Conservation (phyloP, 2,113 vertebrate species). For the Platichthys stellatus region DNA sequence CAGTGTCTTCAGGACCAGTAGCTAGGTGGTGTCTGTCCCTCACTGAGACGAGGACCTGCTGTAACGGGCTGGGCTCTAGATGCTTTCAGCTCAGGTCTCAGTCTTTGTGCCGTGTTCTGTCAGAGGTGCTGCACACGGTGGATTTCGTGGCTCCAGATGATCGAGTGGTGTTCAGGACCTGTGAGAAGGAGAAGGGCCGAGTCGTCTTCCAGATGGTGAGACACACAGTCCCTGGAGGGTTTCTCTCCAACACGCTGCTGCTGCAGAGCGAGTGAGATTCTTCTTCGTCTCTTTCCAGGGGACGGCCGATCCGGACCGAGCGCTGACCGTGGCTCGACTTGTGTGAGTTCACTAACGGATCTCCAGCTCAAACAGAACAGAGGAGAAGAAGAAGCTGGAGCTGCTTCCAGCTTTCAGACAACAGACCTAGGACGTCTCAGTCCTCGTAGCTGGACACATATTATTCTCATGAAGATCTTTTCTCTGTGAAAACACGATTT, state of each 20-base stretch:
- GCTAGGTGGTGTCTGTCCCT: no score
- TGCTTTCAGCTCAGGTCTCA: neutral
- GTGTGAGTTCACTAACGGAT: slow-evolving; percentile 86
- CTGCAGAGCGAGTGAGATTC: neutral
- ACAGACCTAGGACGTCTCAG: no score
- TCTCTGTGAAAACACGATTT: no score
- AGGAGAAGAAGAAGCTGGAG: no score
- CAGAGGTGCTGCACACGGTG: slow-evolving; percentile 91
- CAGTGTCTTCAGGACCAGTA: no score
- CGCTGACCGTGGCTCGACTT: slow-evolving; percentile 90
- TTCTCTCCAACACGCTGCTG: no score
- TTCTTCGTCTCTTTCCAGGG: slow-evolving; percentile 81
- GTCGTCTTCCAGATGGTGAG: slow-evolving; percentile 98
- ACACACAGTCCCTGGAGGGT: neutral
- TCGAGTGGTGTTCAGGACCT: slow-evolving; percentile 94
- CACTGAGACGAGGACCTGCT: no score
- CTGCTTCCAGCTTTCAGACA: no score
- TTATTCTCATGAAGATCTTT: no score
- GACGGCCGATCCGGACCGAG: slow-evolving; percentile 92
- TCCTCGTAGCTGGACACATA: no score
- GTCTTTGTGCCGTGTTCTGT: neutral
- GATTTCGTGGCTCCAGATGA: slow-evolving; percentile 95
- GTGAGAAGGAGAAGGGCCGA: slow-evolving; percentile 84
- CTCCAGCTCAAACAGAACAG: neutral
- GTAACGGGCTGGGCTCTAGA: no score